Base-by-base conservation (phyloP, 1,140 invertebrate genomes). In the Acromyrmex heyeri region DNA sequence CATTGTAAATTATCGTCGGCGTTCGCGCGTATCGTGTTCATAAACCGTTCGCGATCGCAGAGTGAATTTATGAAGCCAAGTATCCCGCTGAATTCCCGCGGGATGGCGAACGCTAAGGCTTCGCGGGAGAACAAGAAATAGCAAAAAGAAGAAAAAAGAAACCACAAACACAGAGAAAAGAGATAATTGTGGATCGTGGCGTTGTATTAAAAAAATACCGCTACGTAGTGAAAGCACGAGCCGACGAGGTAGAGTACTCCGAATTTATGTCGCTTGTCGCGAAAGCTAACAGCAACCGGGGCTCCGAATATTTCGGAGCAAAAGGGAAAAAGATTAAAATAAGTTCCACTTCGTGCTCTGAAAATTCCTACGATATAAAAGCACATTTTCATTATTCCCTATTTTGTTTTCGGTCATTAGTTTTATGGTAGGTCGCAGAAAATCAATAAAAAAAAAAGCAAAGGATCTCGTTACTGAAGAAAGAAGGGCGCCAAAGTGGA, bases 191-290 rank as follows among this genome's bases (percentile, higher is more conserved):
- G 21, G 6, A 6, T 2, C 61, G 16, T 18, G 27, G 27, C 21
- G 78, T 27, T 67, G 78, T 30, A 27, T 38, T 55, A 50, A 24
- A 44, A 72, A 44, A n/a, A 59, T 57, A 57, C 6, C 21, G 50
- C 53, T 59, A 44, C 44, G 65, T 70, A 64, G 48, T 21, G 64
- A 57, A 27, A 70, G 30, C 65, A 34, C 78, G 34, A 72, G 65
- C 53, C 65, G 73, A 72, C 50, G 10, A 72, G 59, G 50, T 72
- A 21, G 61, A 48, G 48, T 48, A 21, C 77, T 12, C 24, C 76
- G 61, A 82, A 82, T 82, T 82, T 82, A 73, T 57, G 34, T 72
- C 53, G 79, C 24, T 55, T 8, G 30, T 27, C 44, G 34, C 50
- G 6, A 16, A 62, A 62, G 14, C 21, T 18, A 62, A 77, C 34